Conservation (phyloP, 2,888 invertebrate species). For the Molorchus minor region DNA sequence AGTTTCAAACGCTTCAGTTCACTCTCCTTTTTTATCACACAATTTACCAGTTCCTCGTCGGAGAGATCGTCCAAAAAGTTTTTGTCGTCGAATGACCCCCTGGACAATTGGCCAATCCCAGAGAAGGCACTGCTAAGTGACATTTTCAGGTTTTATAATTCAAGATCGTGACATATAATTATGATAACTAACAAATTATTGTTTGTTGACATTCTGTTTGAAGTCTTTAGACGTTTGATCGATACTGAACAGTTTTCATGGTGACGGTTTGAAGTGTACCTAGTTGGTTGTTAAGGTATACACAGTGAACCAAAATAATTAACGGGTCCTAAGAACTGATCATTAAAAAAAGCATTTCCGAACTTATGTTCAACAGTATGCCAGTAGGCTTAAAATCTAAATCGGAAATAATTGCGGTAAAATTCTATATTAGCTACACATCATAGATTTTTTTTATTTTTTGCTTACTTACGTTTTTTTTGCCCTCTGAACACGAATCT, state of each 20-base stretch:
- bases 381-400: too few species aligned
- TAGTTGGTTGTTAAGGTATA: too few species aligned
- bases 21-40: conserved; percentile 37
- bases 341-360: too few species aligned
- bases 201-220: neutral
- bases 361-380: too few species aligned
- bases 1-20: conserved; percentile 36
- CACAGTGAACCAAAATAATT: too few species aligned
- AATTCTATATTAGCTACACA: too few species aligned
- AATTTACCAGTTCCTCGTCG: conserved; percentile 41
- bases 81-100: neutral
- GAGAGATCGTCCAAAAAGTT: conserved; percentile 40
- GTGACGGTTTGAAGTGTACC: neutral
- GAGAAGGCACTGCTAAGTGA: neutral
- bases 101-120: neutral
- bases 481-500: too few species aligned
- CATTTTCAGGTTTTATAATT: neutral
- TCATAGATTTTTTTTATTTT: too few species aligned
- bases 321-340: too few species aligned
- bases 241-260: conserved; percentile 1
- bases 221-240: conserved; percentile 1
- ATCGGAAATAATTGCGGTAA: too few species aligned
- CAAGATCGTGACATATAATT: neutral
- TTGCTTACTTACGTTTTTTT: too few species aligned
- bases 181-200: neutral